These are phyloP conservation scores for Mythimna ferrago DNA, from an alignment of 2,888 invertebrate genomes.

Conservation along the genomic window DNA sequence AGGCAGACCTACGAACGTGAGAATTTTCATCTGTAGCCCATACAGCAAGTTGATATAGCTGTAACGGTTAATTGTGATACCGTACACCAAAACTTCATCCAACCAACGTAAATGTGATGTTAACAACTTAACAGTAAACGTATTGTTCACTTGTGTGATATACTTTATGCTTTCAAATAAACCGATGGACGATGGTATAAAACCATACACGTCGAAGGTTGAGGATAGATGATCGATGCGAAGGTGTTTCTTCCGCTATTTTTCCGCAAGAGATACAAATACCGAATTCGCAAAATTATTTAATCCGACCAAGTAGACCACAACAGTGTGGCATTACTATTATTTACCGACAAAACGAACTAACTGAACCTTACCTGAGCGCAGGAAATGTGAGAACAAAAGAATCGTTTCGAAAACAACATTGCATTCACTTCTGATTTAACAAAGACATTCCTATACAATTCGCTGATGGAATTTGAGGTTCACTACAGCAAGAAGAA, in stretches of 20 bases:
- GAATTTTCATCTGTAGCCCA: conserved; percentile 31
- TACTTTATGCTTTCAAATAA: not conserved
- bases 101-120: conserved; percentile 24
- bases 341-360: conserved; percentile 77
- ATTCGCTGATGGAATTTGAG: conserved; percentile 60
- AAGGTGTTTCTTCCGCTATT: not conserved
- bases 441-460: conserved; percentile 71
- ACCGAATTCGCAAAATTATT: conserved; percentile 1
- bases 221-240: not conserved
- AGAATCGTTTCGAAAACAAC: conserved; percentile 81
- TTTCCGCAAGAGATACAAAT: not conserved
- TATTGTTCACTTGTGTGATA: not conserved
- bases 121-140: not conserved
- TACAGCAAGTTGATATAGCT: conserved; percentile 28
- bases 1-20: conserved; percentile 19
- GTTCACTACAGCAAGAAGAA: conserved; percentile 43
- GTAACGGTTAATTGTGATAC: conserved; percentile 38
- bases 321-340: conserved; percentile 74
- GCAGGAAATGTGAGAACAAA: conserved; percentile 82
- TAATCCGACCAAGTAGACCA: conserved; percentile 69
- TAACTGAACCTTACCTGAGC: conserved; percentile 70
- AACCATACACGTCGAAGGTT: not conserved
- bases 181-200: not conserved
- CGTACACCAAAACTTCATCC: conserved; percentile 30
- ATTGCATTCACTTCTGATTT: conserved; percentile 68